Evolutionary conservation across 2,888 invertebrate genomes (phyloP).

Genomic region (Kryphioiulus occultus): DNA sequence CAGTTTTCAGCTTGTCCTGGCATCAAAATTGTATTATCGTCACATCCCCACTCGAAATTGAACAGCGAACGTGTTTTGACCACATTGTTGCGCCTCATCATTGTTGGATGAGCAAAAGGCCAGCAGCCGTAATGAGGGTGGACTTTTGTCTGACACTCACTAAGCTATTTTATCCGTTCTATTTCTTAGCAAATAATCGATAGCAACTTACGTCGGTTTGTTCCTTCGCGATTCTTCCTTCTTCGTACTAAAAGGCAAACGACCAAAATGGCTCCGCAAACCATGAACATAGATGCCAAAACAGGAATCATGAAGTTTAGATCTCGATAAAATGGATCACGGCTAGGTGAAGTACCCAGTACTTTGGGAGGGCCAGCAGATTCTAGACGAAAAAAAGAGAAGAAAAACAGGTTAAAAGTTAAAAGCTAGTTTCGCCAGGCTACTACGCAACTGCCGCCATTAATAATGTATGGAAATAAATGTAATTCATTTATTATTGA

Average conservation of each 20-base stretch:
- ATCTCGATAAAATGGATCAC: slow-evolving; percentile 52
- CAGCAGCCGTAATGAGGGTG: not conserved
- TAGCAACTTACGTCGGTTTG: slow-evolving; percentile 47
- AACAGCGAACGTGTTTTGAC: not conserved
- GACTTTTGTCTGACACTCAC: slow-evolving; percentile 15
- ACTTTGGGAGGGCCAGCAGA: slow-evolving; percentile 43
- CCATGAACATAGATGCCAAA: slow-evolving; percentile 51
- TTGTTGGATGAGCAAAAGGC: not conserved
- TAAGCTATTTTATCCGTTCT: slow-evolving; percentile 43
- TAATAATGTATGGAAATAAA: not conserved
- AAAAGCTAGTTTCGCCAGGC: not conserved
- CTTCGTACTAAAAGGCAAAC: slow-evolving; percentile 52
- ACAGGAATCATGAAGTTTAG: slow-evolving; percentile 53
- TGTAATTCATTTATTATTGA: slow-evolving; percentile 27
- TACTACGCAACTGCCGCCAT: not conserved
- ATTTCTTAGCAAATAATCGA: slow-evolving; percentile 25
- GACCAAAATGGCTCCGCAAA: slow-evolving; percentile 52
- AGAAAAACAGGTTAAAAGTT: not conserved
- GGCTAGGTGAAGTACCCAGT: slow-evolving; percentile 45
- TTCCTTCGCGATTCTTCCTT: slow-evolving; percentile 49
- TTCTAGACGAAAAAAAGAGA: not conserved
- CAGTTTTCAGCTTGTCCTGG: not conserved
- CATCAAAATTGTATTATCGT: not conserved
- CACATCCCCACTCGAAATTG: not conserved
- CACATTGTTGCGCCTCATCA: not conserved